A percentile compares a stretch with the other conserved stretches of the same genome.
phyloP scores from a whole-genome alignment of 2,113 vertebrate genomes.

The Pituophis catenifer region DNA sequence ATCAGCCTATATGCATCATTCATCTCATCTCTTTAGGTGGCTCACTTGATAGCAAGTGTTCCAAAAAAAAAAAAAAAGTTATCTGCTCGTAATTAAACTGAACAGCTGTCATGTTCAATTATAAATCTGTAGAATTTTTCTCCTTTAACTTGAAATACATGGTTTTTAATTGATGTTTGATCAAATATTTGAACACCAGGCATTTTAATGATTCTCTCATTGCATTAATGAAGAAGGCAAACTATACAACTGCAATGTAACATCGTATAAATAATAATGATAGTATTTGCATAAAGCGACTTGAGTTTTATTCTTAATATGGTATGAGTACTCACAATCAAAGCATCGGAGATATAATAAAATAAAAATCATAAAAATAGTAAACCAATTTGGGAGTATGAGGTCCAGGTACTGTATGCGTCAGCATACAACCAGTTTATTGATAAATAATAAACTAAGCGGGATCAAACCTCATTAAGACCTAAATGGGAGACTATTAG shows the following conservation, averaged over 20 bases:
- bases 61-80: slow-evolving; percentile 47
- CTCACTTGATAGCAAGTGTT: slow-evolving; percentile 60
- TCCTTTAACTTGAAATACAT: slow-evolving; percentile 37
- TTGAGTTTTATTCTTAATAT: neutral
- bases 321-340: neutral
- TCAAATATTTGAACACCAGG: slow-evolving; percentile 24
- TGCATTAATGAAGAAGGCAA: slow-evolving; percentile 1
- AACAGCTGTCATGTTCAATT: slow-evolving; percentile 53
- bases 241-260: slow-evolving; percentile 31
- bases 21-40: slow-evolving; percentile 65
- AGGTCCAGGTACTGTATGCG: neutral
- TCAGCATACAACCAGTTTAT: neutral
- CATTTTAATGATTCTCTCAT: slow-evolving; percentile 19
- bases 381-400: neutral
- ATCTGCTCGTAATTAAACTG: slow-evolving; percentile 38
- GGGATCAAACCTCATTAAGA: neutral
- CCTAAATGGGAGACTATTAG: neutral
- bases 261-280: neutral
- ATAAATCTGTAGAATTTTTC: slow-evolving; percentile 18
- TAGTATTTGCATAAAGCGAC: neutral
- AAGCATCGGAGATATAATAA: neutral
- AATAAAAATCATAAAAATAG: neutral
- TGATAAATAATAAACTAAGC: neutral
- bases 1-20: slow-evolving; percentile 64
- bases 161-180: slow-evolving; percentile 42